Conservation (phyloP, 2,888 invertebrate genomes). For the Pandemis cinnamomeana region DNA sequence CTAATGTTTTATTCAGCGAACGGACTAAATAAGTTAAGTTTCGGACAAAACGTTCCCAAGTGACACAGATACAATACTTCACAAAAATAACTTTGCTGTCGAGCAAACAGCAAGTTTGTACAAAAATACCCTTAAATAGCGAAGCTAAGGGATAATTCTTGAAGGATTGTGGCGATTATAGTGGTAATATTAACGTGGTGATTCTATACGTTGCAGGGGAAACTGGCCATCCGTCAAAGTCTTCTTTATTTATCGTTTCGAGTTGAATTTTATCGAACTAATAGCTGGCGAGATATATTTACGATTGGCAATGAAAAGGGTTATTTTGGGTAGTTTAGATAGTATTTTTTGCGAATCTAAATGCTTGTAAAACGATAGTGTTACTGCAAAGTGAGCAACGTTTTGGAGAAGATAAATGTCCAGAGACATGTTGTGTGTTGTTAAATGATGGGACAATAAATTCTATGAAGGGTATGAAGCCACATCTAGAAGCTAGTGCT, state of each 20-base stretch:
- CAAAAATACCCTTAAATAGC: background rate
- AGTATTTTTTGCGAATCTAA: slow-evolving; percentile 23
- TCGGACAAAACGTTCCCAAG: slow-evolving; percentile 82
- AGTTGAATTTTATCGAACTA: slow-evolving; percentile 84
- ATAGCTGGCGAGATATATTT: slow-evolving; percentile 82
- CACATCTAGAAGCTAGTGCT: too few species aligned
- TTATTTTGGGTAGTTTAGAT: slow-evolving; percentile 51
- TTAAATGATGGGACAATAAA: too few species aligned
- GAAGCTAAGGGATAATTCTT: slow-evolving; percentile 12
- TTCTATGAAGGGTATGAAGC: too few species aligned
- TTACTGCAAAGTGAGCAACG: background rate
- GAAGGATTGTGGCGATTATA: slow-evolving; percentile 15
- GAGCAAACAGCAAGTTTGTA: background rate
- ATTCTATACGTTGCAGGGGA: slow-evolving; percentile 76
- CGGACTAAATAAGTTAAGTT: slow-evolving; percentile 79
- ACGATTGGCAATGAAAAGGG: slow-evolving; percentile 81
- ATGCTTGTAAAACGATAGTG: background rate
- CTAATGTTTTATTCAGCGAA: slow-evolving; percentile 77
- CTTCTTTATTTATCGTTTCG: slow-evolving; percentile 82
- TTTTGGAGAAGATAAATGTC: background rate
- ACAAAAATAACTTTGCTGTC: slow-evolving; percentile 49
- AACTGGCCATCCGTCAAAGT: slow-evolving; percentile 81
- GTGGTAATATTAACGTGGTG: slow-evolving; percentile 51
- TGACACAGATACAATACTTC: slow-evolving; percentile 76
- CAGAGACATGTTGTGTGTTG: too few species aligned